These are phyloP conservation scores for Aporophyla lueneburgensis DNA, from an alignment of 2,888 invertebrate genomes.

Conservation along the genomic window DNA sequence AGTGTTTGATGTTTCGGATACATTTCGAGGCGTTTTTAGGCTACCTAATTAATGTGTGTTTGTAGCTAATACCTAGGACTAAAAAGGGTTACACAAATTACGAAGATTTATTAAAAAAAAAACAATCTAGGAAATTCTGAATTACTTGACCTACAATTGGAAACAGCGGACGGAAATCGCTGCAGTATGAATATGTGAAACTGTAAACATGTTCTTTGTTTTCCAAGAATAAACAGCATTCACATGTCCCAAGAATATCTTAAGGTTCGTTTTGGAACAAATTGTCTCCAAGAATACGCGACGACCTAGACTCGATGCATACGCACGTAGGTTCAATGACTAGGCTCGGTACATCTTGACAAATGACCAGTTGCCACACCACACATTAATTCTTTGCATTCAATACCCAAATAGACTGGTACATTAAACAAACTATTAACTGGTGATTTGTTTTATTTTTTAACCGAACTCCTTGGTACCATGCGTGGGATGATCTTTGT, in stretches of 20 bases:
- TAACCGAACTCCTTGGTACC: constrained; percentile 70
- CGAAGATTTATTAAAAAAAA: not conserved
- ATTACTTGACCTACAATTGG: not conserved
- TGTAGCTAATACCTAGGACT: not conserved
- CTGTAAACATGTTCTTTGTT: constrained; percentile 2
- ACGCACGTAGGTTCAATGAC: constrained; percentile 30
- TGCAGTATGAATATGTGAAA: not conserved
- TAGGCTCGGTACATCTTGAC: constrained; percentile 53
- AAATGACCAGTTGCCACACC: constrained; percentile 60
- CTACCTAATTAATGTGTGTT: not conserved
- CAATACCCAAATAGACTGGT: constrained; percentile 68
- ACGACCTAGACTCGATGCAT: constrained; percentile 27
- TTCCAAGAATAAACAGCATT: not conserved
- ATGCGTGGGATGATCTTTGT: constrained; percentile 77
- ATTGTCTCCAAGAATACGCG: constrained; percentile 27
- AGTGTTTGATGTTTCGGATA: not conserved
- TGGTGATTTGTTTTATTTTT: constrained; percentile 79
- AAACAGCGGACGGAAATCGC: not conserved
- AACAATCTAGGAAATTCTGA: not conserved
- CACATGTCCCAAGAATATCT: not conserved
- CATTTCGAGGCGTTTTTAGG: not conserved
- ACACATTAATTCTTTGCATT: constrained; percentile 67
- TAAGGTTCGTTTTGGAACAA: constrained; percentile 1
- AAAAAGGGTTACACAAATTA: not conserved
- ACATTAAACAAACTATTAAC: constrained; percentile 77